Percentiles rank a stretch among this genome's conserved stretches.
These are phyloP conservation scores for Pyrrhosoma nymphula DNA, from an alignment of 2,888 invertebrate genomes.

Conservation along the genomic window DNA sequence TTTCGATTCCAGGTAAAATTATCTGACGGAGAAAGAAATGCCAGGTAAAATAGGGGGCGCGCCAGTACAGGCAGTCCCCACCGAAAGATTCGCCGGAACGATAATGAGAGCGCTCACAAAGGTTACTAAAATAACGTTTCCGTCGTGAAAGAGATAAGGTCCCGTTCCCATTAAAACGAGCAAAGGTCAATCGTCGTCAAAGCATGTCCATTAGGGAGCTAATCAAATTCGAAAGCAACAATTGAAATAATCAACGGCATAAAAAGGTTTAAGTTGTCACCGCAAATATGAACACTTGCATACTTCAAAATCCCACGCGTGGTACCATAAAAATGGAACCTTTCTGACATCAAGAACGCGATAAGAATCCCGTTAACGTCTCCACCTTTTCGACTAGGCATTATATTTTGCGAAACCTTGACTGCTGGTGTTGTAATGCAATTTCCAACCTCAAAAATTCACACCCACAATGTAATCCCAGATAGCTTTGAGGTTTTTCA, in stretches of 20 bases:
- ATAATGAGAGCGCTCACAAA: slow-evolving; percentile 13
- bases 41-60: neutral
- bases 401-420: neutral
- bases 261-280: neutral
- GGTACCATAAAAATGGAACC: neutral
- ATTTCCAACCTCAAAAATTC: neutral
- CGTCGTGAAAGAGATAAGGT: neutral
- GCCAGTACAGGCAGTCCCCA: neutral
- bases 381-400: neutral
- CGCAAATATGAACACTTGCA: neutral
- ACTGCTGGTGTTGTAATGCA: neutral
- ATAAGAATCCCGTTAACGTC: neutral
- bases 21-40: neutral
- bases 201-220: neutral
- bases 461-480: neutral
- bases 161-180: neutral
- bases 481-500: neutral
- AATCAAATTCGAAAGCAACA: neutral
- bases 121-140: slow-evolving; percentile 22
- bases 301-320: neutral
- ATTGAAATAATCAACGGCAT: neutral
- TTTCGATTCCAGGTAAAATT: neutral
- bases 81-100: slow-evolving; percentile 10
- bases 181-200: neutral
- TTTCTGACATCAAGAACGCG: neutral